Conservation (phyloP, 2,113 vertebrate species). For the Corvus moneduloides region DNA sequence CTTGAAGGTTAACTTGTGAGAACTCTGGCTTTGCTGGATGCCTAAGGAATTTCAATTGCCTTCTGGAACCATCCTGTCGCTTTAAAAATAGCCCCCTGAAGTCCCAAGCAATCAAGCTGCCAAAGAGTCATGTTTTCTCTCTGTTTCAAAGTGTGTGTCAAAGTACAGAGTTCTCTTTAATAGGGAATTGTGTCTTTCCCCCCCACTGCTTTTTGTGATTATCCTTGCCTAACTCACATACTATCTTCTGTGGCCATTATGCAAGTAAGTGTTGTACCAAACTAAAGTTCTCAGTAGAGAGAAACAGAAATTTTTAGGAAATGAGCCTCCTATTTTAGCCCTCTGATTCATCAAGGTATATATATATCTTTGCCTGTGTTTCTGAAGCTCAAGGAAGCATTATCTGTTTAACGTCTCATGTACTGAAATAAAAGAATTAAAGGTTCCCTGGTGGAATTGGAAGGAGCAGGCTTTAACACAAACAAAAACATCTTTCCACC, state of each 20-base stretch:
- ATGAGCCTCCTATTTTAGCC: not conserved
- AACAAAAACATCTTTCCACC: not conserved
- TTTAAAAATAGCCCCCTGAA: conserved; percentile 32
- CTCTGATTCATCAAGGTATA: not conserved
- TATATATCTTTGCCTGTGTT: not conserved
- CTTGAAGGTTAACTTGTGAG: conserved; percentile 49
- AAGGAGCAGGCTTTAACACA: not conserved
- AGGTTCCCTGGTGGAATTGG: not conserved
- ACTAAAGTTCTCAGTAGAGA: not conserved
- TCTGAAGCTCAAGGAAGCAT: not conserved
- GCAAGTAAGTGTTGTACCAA: not conserved
- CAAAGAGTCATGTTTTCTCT: not conserved
- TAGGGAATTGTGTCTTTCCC: not conserved
- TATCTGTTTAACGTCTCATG: not conserved
- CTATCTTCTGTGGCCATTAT: not conserved
- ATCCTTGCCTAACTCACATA: not conserved
- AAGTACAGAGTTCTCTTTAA: not conserved
- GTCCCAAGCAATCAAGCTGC: not conserved
- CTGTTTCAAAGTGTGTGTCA: not conserved
- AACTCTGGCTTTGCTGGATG: conserved; percentile 24
- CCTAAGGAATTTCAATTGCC: conserved; percentile 50
- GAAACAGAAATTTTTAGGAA: not conserved
- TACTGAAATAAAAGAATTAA: not conserved
- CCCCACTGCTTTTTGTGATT: not conserved
- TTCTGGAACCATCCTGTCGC: not conserved